Conservation (phyloP, 1,140 invertebrate genomes). For the Lasioglossum albipes region DNA sequence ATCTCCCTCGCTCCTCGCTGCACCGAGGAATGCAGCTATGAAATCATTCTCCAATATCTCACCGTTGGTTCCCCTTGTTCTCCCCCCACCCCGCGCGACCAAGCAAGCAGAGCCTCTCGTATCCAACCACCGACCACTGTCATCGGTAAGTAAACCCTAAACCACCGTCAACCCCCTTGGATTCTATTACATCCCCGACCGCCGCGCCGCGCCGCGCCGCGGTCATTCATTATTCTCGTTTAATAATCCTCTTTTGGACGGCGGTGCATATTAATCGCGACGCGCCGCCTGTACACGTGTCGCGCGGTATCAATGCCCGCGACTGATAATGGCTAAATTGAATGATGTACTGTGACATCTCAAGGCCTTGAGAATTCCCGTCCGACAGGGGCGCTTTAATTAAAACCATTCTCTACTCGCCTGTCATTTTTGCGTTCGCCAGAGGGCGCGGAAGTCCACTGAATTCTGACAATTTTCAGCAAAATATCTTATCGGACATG, state of each 20-base stretch:
- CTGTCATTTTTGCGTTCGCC: no score
- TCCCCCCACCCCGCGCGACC: neutral
- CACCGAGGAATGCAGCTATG: conserved; percentile 67
- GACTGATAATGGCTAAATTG: conserved; percentile 31
- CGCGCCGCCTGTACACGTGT: conserved; percentile 6
- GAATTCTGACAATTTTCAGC: no score
- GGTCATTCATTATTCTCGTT: conserved; percentile 67
- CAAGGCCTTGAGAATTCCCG: no score
- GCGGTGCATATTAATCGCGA: conserved; percentile 58
- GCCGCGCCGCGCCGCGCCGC: conserved; percentile 30
- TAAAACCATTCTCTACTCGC: no score
- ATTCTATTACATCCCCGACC: conserved; percentile 21
- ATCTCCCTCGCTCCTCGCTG: conserved; percentile 39
- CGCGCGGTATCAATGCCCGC: neutral
- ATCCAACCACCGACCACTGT: conserved; percentile 33
- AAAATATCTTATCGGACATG: no score
- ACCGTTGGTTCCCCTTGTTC: conserved; percentile 46
- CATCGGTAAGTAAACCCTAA: conserved; percentile 58
- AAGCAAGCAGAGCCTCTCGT: neutral
- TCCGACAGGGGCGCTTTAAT: no score
- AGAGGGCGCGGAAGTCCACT: no score
- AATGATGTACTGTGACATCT: neutral
- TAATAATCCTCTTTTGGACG: conserved; percentile 66
- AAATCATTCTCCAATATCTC: conserved; percentile 73
- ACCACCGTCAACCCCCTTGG: conserved; percentile 52